phyloP scores from a whole-genome alignment of 2,113 vertebrate genomes.

The Solea solea region DNA sequence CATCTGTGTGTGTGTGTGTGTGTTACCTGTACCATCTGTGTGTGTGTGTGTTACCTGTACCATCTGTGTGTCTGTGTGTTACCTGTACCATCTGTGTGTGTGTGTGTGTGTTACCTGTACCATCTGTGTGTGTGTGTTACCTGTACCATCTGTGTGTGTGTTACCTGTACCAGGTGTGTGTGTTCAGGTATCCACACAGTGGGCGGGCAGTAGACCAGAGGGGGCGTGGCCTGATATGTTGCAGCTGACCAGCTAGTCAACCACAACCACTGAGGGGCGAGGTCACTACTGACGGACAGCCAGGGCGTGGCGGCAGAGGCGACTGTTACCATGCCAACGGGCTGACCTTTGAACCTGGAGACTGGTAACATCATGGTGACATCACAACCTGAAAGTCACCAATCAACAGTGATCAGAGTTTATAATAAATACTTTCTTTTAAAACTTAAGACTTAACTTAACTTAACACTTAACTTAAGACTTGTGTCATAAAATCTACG shows the following conservation, averaged over 20 bases:
- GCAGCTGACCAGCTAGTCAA: constrained; percentile 38
- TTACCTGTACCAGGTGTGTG: constrained; percentile 45
- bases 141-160: neutral
- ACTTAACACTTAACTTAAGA: too few relatives aligned
- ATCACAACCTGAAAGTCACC: constrained; percentile 36
- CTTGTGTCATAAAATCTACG: too few relatives aligned
- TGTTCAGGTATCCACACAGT: constrained; percentile 44
- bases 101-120: too few relatives aligned
- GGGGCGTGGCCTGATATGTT: constrained; percentile 32
- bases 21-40: too few relatives aligned
- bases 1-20: too few relatives aligned
- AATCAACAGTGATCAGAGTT: neutral
- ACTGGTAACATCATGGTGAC: constrained; percentile 59
- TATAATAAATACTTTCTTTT: too few relatives aligned
- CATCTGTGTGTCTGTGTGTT: too few relatives aligned
- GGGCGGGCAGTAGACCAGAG: constrained; percentile 28
- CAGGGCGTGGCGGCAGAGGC: constrained; percentile 19
- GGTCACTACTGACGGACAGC: constrained; percentile 34
- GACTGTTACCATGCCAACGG: constrained; percentile 23
- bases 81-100: too few relatives aligned
- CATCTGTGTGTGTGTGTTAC: neutral
- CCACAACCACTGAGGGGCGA: constrained; percentile 41
- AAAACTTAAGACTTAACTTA: too few relatives aligned
- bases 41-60: too few relatives aligned
- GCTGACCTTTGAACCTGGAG: constrained; percentile 53